Base-by-base conservation (phyloP, 92 coral and sea anemone species). In the Siderastrea radians region DNA sequence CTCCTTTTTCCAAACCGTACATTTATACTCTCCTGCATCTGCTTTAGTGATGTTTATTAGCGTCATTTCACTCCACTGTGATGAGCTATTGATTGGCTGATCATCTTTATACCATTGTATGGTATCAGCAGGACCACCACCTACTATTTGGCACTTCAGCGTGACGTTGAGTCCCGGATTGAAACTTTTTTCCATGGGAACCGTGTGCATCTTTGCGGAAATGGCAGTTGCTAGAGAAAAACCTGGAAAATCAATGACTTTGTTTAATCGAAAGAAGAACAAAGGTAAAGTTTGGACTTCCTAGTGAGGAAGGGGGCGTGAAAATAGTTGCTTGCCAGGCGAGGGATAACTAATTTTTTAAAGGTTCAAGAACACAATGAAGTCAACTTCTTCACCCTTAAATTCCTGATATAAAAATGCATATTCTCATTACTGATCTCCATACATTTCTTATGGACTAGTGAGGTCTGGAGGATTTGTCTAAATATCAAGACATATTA, bases 141-240 rank as follows among this genome's bases (percentile, higher is more conserved):
- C 19, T 49, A 48, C 54, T 38, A 77, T 67, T n/a, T 49, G 61
- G 47, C 89, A 85, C 16, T 19, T 66, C 61, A 85, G 72, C 10
- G 89, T 76, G 2, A 77, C 76, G 59, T 85, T 85, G 8, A n/a
- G 67, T 26, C 89, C 77, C 19, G 83, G 75, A 46, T 76, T 66
- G 72, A 75, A 62, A 43, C 80, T 59, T 12, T 7, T 72, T 47
- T 49, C 62, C 51, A 16, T 13, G 3, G 87, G 87, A 73, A 48
- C 10, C 47, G 43, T 80, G 12, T 74, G 61, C 60, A 83, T 73
- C 62, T 63, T 83, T 49, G 55, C 72, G 0, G 72, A 72, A 49
- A 74, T 61, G 58, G 72, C 87, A 5, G 15, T 46, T 43, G 80
- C 61, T 13, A n/a, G 15, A 51, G 72, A 47, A 38, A 13, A 60